Base-by-base conservation (phyloP, 2,797 vertebrate genomes). In the Arremon brunneinucha region DNA sequence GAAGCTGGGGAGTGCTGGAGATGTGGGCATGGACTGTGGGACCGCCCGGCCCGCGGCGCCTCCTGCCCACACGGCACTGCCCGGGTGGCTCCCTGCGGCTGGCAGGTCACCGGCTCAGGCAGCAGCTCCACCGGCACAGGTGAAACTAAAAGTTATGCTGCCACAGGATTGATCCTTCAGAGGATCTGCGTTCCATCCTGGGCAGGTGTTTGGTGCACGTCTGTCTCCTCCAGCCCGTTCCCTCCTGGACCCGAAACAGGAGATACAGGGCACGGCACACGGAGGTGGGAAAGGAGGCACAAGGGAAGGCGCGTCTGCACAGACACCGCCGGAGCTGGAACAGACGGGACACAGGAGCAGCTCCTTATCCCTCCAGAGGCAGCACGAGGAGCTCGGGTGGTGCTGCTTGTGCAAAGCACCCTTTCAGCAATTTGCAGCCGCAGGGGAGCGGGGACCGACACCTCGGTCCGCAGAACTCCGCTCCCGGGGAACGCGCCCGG, bases 401-500 rank as follows among this genome's bases (percentile, higher is more conserved):
- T 26, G 10, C 28, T 10, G 18, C 46, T 24, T 14, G 9, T 9
- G 5, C 60, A 56, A 77, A 26, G 9, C 17, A 5, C 16, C 14
- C 20, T 30, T 14, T 39, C 76, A 64, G 49, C 57, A 34, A 5
- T 20, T 78, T 43, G 11, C 22, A 20, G 28, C 11, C 7, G 9
- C 52, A 6, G 11, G 5, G 14, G 10, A 64, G 15, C 2, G 4
- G 3, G 8, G 1, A 37, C 9, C 8, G 9, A n/a, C 11, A 19
- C 7, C 26, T 1, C 23, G 5, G 0, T 1, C 16, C 14, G n/a
- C 1, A 9, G 12, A 4, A 4, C 52, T 2, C 26, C 1, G 18
- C 17, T 2, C 11, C 13, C 27, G 12, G 7, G 8, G 8, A 0
- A 11, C 8, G 8, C 13, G 20, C 12, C 16, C 21, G 4, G 34